These are phyloP conservation scores for Sinocyclocheilus rhinocerous DNA, from an alignment of 2,113 vertebrate genomes.

Conservation along the genomic window DNA sequence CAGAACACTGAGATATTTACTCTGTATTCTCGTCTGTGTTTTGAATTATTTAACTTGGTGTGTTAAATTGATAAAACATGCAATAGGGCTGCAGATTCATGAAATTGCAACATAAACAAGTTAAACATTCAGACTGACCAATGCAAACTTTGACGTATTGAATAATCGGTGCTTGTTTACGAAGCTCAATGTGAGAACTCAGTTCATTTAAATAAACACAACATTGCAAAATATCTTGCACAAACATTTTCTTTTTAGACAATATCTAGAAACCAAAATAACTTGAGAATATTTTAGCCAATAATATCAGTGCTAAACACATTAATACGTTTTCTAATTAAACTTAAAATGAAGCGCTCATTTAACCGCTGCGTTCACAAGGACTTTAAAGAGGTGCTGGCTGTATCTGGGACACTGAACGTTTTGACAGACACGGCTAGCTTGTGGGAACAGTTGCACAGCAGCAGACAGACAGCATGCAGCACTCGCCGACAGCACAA, in stretches of 20 bases:
- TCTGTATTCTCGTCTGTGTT: not conserved
- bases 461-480: not conserved
- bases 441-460: not conserved
- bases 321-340: not conserved
- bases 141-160: not conserved
- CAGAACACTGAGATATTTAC: not conserved
- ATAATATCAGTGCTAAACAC: not conserved
- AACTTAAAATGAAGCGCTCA: not conserved
- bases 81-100: not conserved
- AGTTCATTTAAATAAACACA: not conserved
- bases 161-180: not conserved
- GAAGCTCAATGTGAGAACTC: not conserved
- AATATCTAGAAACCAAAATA: not conserved
- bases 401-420: not conserved
- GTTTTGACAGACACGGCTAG: constrained; percentile 14
- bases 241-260: not conserved
- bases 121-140: not conserved
- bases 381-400: not conserved
- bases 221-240: not conserved
- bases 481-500: not conserved
- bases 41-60: not conserved
- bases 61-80: not conserved
- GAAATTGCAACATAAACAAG: not conserved
- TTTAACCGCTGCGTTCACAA: not conserved
- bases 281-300: not conserved